These are phyloP conservation scores for Phylloscopus trochilus DNA, from an alignment of 2,113 vertebrate genomes.

Conservation along the genomic window DNA sequence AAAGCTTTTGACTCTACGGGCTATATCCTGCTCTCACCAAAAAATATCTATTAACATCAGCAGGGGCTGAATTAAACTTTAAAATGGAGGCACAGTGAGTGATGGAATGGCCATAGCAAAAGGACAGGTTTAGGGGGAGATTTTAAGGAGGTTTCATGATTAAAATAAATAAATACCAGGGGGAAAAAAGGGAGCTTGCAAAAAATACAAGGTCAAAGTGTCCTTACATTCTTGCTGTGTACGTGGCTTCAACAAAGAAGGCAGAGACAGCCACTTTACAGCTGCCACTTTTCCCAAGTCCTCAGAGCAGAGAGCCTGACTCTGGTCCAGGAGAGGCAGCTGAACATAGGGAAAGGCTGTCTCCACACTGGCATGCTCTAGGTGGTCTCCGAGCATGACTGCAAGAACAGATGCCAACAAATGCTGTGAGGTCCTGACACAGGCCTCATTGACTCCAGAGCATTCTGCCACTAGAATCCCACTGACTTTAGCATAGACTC, in stretches of 20 bases:
- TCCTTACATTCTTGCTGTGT: background rate
- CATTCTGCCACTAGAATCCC: background rate
- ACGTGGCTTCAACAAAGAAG: background rate
- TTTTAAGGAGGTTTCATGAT: background rate
- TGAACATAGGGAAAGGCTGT: background rate
- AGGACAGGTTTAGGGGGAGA: background rate
- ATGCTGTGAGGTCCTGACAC: background rate
- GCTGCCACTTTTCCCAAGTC: background rate
- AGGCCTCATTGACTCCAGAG: background rate
- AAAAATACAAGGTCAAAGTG: background rate
- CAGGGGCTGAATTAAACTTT: slow-evolving; percentile 2
- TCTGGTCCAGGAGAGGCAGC: background rate
- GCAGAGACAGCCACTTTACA: background rate
- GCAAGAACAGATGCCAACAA: background rate
- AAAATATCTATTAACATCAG: background rate
- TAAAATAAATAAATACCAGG: background rate
- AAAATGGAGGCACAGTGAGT: background rate
- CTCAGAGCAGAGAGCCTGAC: background rate
- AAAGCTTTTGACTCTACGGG: background rate
- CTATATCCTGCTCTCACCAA: background rate
- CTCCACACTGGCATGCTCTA: background rate
- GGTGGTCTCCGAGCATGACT: background rate
- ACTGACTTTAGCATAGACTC: background rate
- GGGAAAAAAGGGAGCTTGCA: background rate
- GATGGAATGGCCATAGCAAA: background rate